Conservation (phyloP, 53 echinoderm and acorn worm genomes). For the Mesocentrotus franciscanus region DNA sequence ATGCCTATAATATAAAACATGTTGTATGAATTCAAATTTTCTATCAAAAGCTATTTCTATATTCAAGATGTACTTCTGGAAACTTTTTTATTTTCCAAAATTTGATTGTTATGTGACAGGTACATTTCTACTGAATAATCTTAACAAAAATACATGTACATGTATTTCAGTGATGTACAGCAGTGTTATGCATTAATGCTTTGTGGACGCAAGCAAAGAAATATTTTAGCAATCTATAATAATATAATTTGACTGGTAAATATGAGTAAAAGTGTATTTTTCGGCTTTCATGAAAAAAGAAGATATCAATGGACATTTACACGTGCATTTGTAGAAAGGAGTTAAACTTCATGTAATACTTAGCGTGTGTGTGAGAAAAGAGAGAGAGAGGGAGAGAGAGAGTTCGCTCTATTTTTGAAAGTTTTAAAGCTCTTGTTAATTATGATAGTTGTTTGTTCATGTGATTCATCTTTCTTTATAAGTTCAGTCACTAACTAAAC, state of each 20-base stretch:
- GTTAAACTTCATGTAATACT: not conserved
- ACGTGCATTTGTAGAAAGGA: not conserved
- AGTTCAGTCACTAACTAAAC: too few species aligned
- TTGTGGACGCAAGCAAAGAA: not conserved
- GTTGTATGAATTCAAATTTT: not conserved
- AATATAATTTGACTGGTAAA: not conserved
- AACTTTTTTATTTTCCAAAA: not conserved
- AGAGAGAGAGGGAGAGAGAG: not conserved
- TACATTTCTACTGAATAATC: not conserved
- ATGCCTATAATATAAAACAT: not conserved
- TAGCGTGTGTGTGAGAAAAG: not conserved
- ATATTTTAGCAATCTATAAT: not conserved
- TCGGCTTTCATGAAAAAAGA: not conserved
- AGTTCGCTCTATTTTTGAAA: not conserved
- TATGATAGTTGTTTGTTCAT: too few species aligned
- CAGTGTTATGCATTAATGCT: not conserved
- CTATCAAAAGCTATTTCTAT: not conserved
- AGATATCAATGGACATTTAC: not conserved
- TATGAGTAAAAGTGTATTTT: not conserved
- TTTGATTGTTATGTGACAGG: not conserved
- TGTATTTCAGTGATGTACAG: not conserved
- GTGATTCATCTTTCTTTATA: too few species aligned
- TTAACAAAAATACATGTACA: not conserved
- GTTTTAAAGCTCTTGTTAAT: not conserved
- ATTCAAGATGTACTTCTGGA: not conserved